phyloP scores from a whole-genome alignment of 2,888 invertebrate species.

The Heliconius sara region DNA sequence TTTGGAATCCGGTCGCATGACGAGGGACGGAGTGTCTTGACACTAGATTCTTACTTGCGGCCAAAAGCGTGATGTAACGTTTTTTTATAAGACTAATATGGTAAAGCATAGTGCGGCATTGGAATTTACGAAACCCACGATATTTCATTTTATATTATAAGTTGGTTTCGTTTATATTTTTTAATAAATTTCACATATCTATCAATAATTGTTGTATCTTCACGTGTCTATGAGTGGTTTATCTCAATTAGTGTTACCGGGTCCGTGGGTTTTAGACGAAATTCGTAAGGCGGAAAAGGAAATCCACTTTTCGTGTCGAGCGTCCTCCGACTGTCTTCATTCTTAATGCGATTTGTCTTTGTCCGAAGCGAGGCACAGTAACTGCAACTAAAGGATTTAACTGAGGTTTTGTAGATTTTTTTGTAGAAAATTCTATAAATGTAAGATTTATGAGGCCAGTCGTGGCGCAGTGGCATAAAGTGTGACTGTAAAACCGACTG shows the following conservation, averaged over 20 bases:
- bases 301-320: constrained; percentile 37
- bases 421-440: neutral
- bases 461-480: too few species aligned
- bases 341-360: constrained; percentile 43
- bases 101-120: neutral
- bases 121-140: neutral
- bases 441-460: too few species aligned
- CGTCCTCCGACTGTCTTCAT: constrained; percentile 30
- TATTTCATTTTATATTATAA: neutral
- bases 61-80: too few species aligned
- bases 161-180: neutral
- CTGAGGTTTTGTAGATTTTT: neutral
- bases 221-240: constrained; percentile 8
- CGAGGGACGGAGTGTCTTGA: too few species aligned
- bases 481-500: too few species aligned
- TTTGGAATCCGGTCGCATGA: too few species aligned
- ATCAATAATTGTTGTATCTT: neutral
- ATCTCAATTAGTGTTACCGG: constrained; percentile 25
- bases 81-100: too few species aligned
- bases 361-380: constrained; percentile 34
- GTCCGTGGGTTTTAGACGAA: constrained; percentile 25
- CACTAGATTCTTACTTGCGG: too few species aligned
- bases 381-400: constrained; percentile 32
- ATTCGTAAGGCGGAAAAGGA: constrained; percentile 33
- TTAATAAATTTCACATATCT: neutral